Conservation (phyloP, 2,797 vertebrate species). For the Onychomys torridus region DNA sequence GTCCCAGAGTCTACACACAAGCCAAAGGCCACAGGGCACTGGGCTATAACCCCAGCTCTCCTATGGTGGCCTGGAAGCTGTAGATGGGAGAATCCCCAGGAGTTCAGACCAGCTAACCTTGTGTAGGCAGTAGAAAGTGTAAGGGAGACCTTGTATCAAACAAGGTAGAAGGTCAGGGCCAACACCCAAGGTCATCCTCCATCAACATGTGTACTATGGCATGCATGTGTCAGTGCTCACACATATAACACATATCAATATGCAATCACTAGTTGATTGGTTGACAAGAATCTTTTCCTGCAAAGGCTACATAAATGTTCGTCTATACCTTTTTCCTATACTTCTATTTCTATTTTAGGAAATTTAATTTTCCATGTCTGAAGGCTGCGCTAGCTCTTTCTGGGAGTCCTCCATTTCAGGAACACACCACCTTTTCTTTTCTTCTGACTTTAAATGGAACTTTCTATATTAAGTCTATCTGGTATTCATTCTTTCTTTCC, state of each 20-base stretch:
- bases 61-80: not conserved
- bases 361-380: not conserved
- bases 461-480: not conserved
- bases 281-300: no score
- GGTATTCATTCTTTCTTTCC: not conserved
- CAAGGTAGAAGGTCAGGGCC: not conserved
- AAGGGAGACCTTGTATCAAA: not conserved
- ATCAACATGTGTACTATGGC: not conserved
- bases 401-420: no score
- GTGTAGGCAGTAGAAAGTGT: not conserved
- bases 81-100: not conserved
- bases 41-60: not conserved
- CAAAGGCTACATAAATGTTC: not conserved
- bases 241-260: not conserved
- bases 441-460: not conserved
- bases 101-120: not conserved
- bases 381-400: not conserved
- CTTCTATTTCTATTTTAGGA: not conserved
- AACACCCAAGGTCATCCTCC: not conserved
- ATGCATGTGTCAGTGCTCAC: not conserved
- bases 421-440: not conserved
- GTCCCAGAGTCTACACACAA: not conserved
- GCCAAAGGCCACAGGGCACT: no score
- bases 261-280: not conserved
- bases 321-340: no score